Evolutionary conservation across 2,888 invertebrate species (phyloP), one percentile per base, ranked within the genome.

Genomic region (Scaptomyza polygonia): DNA sequence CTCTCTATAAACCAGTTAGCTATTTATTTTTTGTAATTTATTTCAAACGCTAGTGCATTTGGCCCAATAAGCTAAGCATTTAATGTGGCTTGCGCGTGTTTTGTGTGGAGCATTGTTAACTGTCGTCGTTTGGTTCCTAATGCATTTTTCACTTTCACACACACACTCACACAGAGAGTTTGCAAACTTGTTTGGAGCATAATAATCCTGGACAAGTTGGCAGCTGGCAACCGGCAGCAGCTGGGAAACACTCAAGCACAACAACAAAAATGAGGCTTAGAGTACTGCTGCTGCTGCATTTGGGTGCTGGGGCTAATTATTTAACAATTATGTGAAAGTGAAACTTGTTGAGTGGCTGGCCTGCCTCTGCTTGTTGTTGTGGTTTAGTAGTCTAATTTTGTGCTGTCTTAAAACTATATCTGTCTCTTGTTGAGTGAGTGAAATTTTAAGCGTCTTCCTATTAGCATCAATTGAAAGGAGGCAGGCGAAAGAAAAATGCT

Each of bases 261-360:
- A 29, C 66, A 55, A 55, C 61, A 55, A 67, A 64, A 64, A 29
- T 61, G 25, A 49, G 30, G 43, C 53, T 34, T 7, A 1, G 34
- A 34, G 2, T n/a, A 9, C 29, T 6, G n/a, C 34, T 65, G 63
- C 57, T 34, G 48, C 47, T 68, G 61, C 59, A 67, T 67, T 71
- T 66, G 55, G 64, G 59, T 61, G 76, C 54, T 66, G 58, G 36
- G 49, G 72, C 72, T 78, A 88, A 85, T 88, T 59, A 76, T 77
- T 74, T 72, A 53, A 69, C 86, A 70, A 88, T 88, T 88, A 85
- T 88, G 84, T 86, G 88, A 85, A 85, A 85, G 88, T 88, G 86
- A 88, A 80, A 80, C 77, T 72, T 47, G 57, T 49, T 66, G 65
- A 66, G 54, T 65, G 27, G 32, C 11, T 63, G 21, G 32, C 11